A percentile compares a stretch with the other conserved stretches of the same genome.
phyloP scores from a whole-genome alignment of 2,797 vertebrate genomes.

The Clarias platycephalus region DNA sequence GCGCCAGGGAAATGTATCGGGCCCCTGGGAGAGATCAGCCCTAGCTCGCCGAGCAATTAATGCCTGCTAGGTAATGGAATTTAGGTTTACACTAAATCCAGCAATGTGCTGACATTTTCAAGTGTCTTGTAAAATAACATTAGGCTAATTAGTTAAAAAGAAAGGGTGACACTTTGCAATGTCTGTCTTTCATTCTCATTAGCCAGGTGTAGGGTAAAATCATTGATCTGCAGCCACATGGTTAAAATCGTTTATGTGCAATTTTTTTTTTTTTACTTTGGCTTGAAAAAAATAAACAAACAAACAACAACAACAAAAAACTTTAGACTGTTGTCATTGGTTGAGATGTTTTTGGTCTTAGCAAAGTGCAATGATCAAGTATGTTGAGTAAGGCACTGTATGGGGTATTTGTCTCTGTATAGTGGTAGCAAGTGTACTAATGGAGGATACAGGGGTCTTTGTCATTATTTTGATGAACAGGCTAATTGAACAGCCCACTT shows the following conservation, averaged over 20 bases:
- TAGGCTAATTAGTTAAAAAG: slow-evolving; percentile 95
- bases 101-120: slow-evolving; percentile 95
- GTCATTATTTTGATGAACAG: slow-evolving; percentile 82
- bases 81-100: slow-evolving; percentile 99
- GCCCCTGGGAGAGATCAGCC: slow-evolving; percentile 91
- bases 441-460: slow-evolving; percentile 74
- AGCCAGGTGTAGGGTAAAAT: slow-evolving; percentile 17
- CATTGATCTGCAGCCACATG: slow-evolving; percentile 14
- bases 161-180: slow-evolving; percentile 76
- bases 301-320: background rate
- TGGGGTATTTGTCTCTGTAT: slow-evolving; percentile 79
- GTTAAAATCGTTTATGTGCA: background rate
- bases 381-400: slow-evolving; percentile 81
- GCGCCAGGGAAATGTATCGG: slow-evolving; percentile 88
- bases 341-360: slow-evolving; percentile 65
- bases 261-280: background rate
- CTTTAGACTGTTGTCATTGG: slow-evolving; percentile 35
- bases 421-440: slow-evolving; percentile 71
- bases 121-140: slow-evolving; percentile 96
- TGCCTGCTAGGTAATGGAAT: slow-evolving; percentile 99
- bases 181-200: slow-evolving; percentile 39
- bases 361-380: slow-evolving; percentile 67
- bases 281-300: too few species aligned
- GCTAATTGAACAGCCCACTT: slow-evolving; percentile 63
- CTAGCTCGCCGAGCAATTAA: slow-evolving; percentile 97